Evolutionary conservation across 2,888 invertebrate species (phyloP).

Genomic region (Cabera pusaria): DNA sequence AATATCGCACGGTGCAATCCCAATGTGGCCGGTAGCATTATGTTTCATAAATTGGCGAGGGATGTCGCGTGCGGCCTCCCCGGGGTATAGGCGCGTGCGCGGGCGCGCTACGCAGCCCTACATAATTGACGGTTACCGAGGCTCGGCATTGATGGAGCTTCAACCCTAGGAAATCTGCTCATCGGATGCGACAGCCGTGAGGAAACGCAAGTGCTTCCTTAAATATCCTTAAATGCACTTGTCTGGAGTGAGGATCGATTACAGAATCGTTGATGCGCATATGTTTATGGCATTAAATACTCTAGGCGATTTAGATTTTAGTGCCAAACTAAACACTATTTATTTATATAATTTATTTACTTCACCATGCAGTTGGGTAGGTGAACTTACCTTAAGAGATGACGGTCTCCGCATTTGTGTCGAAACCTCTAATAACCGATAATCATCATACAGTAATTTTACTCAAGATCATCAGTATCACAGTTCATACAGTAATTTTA

Average conservation of each 20-base stretch:
- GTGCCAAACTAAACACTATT: too few relatives aligned
- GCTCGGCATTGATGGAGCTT: slow-evolving; percentile 60
- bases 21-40: slow-evolving; percentile 44
- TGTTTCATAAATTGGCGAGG: slow-evolving; percentile 65
- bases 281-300: too few relatives aligned
- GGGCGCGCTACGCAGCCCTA: slow-evolving; percentile 42
- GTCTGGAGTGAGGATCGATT: slow-evolving; percentile 17
- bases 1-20: slow-evolving; percentile 40
- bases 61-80: slow-evolving; percentile 70
- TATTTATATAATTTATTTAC: too few relatives aligned
- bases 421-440: too few relatives aligned
- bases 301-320: too few relatives aligned
- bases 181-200: slow-evolving; percentile 66
- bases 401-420: too few relatives aligned
- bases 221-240: slow-evolving; percentile 32
- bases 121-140: slow-evolving; percentile 64
- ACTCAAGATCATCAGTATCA: too few relatives aligned
- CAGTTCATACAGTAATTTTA: too few relatives aligned
- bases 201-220: slow-evolving; percentile 55
- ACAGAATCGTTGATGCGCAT: slow-evolving; percentile 1
- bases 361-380: too few relatives aligned
- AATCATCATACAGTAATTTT: too few relatives aligned
- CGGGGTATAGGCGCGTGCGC: slow-evolving; percentile 68
- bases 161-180: slow-evolving; percentile 63
- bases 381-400: too few relatives aligned